Evolutionary conservation across 2,888 invertebrate species (phyloP), one percentile per base, ranked within the genome.

Genomic region (Miltochrista miniata): DNA sequence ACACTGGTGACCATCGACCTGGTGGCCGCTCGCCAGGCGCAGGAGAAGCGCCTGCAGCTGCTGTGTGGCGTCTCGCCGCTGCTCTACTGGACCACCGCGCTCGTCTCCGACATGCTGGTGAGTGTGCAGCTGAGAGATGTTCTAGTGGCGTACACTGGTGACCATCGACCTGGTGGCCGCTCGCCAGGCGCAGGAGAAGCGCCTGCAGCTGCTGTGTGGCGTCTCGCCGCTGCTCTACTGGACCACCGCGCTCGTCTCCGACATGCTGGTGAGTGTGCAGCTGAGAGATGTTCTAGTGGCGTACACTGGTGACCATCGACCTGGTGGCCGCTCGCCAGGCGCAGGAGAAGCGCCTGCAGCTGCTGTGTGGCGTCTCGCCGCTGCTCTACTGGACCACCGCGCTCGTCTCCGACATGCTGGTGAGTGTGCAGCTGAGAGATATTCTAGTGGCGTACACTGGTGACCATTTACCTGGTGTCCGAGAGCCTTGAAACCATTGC

Each of bases 291-390:
- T n/a, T 91, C 93, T 33, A 18, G 8, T n/a, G n/a, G n/a, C n/a
- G n/a, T n/a, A n/a, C n/a, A n/a, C n/a, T n/a, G n/a, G n/a, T n/a
- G n/a, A n/a, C 96, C 0, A 93, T 96, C 54, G 96, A 95, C 82
- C 90, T 97, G 51, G 96, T 97, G 42, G 93, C 94, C 54, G 95
- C 97, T 72, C 92, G 96, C 36, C 81, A 92, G 3, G 92, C 93
- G 45, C 95, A 95, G 70, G 95, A 96, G 72, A 96, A 96, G 79
- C 93, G 97, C 63, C 93, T 98, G 72, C 97, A 97, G 75, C 93
- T 94, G 70, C 93, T 97, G 39, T 94, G 95, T 42, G 96, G 96
- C 0, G 94, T 96, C 38, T 93, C 93, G 58, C 95, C 96, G 0
- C 79, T 92, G 14, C 92, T 95, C 36, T 97, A 98, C 88, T 97